Evolutionary conservation across 2,113 vertebrate genomes (phyloP), one percentile per base, ranked within the genome.

Genomic region (Campylomormyrus numenius): DNA sequence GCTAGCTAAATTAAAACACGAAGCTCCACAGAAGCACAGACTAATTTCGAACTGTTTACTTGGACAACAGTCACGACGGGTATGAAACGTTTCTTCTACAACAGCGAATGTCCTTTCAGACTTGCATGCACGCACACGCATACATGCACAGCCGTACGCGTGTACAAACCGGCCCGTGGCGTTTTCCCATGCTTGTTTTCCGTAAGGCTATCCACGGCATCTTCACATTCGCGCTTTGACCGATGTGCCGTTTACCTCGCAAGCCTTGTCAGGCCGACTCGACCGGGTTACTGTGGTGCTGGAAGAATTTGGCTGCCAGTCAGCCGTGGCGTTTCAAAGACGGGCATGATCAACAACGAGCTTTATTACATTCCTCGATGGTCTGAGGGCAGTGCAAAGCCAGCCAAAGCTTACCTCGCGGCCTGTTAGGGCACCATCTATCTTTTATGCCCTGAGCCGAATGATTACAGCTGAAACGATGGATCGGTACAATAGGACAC

Each of bases 331-430:
- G 56, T 70, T 56, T n/a, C 48, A 39, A 52, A 62, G 89, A 89
- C 89, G 84, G 88, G 74, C 88, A 42, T 89, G 88, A 84, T 89
- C 27, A 77, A 84, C 49, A 13, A 77, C 35, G 48, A 49, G 48
- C 46, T 89, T 89, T 89, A 80, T 89, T 89, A 66, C 88, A 89
- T 80, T 89, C 46, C 66, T 77, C 70, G 21, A n/a, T 24, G 5
- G 24, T 39, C 62, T 27, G 66, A 77, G 66, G 62, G 74, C 74
- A 56, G 27, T 19, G 5, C 31, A 80, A 35, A 42, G 35, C 74
- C 13, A 42, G 74, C 31, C 31, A 15, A 15, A 35, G 27, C 70
- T 17, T 77, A 77, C 13, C 74, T 19, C 35, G 1, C 35, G 17
- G 74, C 31, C 74, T 19, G 15, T 42, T 80, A 80, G 35, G 31